These are phyloP conservation scores for Coracias cyanogaster DNA, from an alignment of 2,797 vertebrate species.

Conservation along the genomic window DNA sequence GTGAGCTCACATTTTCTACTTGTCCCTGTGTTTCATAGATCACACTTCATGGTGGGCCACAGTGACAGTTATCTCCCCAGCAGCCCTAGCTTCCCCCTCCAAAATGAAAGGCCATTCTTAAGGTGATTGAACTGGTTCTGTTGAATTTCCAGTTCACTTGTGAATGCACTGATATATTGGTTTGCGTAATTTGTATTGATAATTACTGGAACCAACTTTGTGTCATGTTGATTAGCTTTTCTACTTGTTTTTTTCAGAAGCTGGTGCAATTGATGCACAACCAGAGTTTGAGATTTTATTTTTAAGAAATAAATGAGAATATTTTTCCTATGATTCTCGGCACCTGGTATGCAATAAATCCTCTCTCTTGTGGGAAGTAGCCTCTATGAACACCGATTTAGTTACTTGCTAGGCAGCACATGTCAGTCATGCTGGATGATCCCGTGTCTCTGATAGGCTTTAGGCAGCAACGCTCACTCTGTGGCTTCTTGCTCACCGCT, in stretches of 20 bases:
- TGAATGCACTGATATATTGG: background rate
- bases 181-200: background rate
- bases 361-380: background rate
- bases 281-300: background rate
- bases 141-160: background rate
- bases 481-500: background rate
- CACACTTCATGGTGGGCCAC: background rate
- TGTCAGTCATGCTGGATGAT: background rate
- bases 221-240: background rate
- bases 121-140: background rate
- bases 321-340: background rate
- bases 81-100: fast-evolving
- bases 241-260: background rate
- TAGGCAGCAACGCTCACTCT: background rate
- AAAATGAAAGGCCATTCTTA: background rate
- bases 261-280: background rate
- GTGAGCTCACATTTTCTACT: background rate
- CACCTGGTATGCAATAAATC: background rate
- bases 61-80: background rate
- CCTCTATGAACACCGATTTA: background rate
- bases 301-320: background rate
- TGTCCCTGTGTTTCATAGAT: background rate
- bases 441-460: background rate
- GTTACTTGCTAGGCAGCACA: background rate
- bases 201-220: background rate